A percentile compares a stretch with the other conserved stretches of the same genome.
Evolutionary conservation across 1,140 invertebrate genomes (phyloP).

Genomic region (Tachypleus tridentatus): DNA sequence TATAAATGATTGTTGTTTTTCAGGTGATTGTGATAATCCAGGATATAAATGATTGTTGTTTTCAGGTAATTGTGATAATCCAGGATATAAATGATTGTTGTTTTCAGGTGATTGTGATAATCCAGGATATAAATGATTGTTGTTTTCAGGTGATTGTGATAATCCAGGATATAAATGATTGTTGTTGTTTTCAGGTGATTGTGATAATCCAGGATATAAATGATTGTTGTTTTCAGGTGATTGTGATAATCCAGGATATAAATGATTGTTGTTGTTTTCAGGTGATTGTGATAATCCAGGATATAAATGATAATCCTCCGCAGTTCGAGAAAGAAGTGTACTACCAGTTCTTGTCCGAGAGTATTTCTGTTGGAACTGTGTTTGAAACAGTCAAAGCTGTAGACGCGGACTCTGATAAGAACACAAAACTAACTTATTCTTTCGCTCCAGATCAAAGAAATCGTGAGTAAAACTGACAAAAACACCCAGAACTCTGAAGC

Average conservation of each 20-base stretch:
- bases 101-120: conserved; percentile 30
- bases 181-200: conserved; percentile 21
- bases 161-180: conserved; percentile 39
- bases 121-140: conserved; percentile 38
- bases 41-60: conserved; percentile 35
- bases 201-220: conserved; percentile 39
- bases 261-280: conserved; percentile 32
- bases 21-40: conserved; percentile 33
- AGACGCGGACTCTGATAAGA: conserved; percentile 35
- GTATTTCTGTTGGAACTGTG: conserved; percentile 26
- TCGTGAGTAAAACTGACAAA: not conserved
- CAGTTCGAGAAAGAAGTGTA: conserved; percentile 32
- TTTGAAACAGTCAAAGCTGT: conserved; percentile 34
- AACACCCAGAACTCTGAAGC: too few species aligned
- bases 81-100: conserved; percentile 36
- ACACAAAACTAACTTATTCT: conserved; percentile 36
- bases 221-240: conserved; percentile 27
- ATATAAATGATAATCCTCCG: conserved; percentile 39
- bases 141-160: conserved; percentile 29
- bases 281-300: conserved; percentile 34
- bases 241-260: conserved; percentile 36
- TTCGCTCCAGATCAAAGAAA: conserved; percentile 15
- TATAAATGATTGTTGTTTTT: conserved; percentile 33
- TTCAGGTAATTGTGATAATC: conserved; percentile 32
- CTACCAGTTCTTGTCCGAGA: conserved; percentile 32